Evolutionary conservation across 2,888 invertebrate species (phyloP).

Genomic region (Cylloceria caligata): DNA sequence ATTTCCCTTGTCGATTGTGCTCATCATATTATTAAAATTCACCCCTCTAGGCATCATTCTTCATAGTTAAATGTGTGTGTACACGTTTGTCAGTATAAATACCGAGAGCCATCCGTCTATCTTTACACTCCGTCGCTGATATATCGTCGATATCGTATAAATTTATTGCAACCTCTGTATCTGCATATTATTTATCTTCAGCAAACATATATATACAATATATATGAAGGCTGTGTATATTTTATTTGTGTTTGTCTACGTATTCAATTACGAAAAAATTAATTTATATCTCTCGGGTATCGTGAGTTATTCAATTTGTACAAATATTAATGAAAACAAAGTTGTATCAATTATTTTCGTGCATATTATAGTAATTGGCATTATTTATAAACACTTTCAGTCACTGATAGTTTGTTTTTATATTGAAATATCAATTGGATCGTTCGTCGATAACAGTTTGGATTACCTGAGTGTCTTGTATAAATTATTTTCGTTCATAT

Average conservation of each 20-base stretch:
- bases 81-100: slow-evolving; percentile 14
- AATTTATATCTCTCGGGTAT: neutral
- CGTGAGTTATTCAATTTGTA: neutral
- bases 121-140: neutral
- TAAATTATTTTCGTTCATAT: too few relatives aligned
- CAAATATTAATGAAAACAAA: neutral
- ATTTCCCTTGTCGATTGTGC: slow-evolving; percentile 34
- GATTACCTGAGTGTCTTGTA: neutral
- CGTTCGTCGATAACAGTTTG: neutral
- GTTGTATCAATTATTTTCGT: neutral
- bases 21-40: slow-evolving; percentile 27
- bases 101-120: slow-evolving; percentile 10
- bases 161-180: slow-evolving; percentile 14
- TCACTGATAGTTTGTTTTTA: neutral
- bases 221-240: neutral
- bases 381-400: neutral
- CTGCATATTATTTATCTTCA: slow-evolving; percentile 11
- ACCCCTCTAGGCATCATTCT: slow-evolving; percentile 18
- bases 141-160: slow-evolving; percentile 15
- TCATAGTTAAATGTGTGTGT: neutral
- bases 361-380: neutral
- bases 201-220: slow-evolving; percentile 16
- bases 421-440: neutral
- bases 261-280: slow-evolving; percentile 20
- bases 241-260: slow-evolving; percentile 13